Evolutionary conservation across 2,888 invertebrate species (phyloP).

Genomic region (Rutpela maculata): DNA sequence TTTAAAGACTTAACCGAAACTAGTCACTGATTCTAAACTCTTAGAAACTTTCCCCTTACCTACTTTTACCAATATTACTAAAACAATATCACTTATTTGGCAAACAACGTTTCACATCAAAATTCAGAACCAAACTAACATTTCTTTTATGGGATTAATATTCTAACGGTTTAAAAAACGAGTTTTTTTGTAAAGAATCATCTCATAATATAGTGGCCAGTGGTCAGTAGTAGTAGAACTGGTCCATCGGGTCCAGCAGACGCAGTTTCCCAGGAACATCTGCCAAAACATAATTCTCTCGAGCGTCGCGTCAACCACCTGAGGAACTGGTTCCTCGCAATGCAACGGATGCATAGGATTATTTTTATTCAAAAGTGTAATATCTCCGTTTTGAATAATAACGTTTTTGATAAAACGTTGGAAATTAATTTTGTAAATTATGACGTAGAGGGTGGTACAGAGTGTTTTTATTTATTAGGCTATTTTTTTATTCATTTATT

Average conservation of each 20-base stretch:
- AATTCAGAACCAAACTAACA: constrained; percentile 8
- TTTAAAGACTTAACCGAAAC: background rate
- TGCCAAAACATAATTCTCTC: constrained; percentile 62
- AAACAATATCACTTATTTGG: background rate
- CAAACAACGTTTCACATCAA: constrained; percentile 13
- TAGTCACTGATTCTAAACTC: background rate
- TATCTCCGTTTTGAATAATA: background rate
- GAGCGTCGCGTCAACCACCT: constrained; percentile 53
- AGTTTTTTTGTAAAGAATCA: constrained; percentile 42
- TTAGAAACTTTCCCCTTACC: background rate
- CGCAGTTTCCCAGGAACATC: constrained; percentile 69
- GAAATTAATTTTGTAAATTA: too few relatives aligned
- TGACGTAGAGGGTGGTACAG: too few relatives aligned
- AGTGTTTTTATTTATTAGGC: too few relatives aligned
- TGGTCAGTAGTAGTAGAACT: constrained; percentile 69
- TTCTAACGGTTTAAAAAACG: constrained; percentile 46
- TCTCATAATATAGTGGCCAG: constrained; percentile 63
- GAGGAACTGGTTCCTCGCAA: constrained; percentile 64
- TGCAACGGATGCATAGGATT: constrained; percentile 37
- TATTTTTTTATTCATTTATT: too few relatives aligned
- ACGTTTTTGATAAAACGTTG: too few relatives aligned
- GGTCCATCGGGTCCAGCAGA: constrained; percentile 66
- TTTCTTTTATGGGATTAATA: constrained; percentile 5
- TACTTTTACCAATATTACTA: background rate
- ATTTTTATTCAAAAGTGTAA: constrained; percentile 12